Conservation (phyloP, 1,140 invertebrate genomes). For the Mamestra configurata region DNA sequence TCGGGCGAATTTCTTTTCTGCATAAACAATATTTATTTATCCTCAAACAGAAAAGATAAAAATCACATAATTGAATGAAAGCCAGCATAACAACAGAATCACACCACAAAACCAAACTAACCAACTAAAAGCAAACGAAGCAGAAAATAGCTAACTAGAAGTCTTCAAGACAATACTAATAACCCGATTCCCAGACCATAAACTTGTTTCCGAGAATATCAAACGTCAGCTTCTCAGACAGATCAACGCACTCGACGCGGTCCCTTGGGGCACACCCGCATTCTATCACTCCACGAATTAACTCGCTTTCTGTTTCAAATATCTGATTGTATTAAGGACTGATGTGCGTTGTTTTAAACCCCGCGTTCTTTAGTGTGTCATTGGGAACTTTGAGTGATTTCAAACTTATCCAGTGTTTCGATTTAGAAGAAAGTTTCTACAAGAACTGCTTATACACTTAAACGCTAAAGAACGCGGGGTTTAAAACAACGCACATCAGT, state of each 20-base stretch:
- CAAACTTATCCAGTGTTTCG: no score
- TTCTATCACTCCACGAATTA: constrained; percentile 56
- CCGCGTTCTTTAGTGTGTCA: constrained; percentile 4
- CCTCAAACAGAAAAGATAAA: no score
- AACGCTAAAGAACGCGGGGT: not conserved
- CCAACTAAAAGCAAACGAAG: constrained; percentile 4
- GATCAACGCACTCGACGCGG: constrained; percentile 26
- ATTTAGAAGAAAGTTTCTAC: no score
- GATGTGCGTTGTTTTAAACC: constrained; percentile 13
- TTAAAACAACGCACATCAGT: not conserved
- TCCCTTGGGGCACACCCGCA: constrained; percentile 49
- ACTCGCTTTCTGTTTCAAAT: constrained; percentile 45
- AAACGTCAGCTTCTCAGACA: constrained; percentile 10
- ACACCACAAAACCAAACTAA: not conserved
- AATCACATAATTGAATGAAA: no score
- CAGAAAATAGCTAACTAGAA: constrained; percentile 10
- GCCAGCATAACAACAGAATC: no score
- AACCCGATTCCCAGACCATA: constrained; percentile 29
- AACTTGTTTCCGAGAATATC: constrained; percentile 12
- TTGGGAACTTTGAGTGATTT: not conserved
- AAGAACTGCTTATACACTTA: no score
- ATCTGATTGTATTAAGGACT: constrained; percentile 48
- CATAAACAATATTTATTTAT: no score
- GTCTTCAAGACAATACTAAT: constrained; percentile 41
- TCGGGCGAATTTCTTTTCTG: no score